Base-by-base conservation (phyloP, 2,888 invertebrate species). In the Caenorhabditis sp. region DNA sequence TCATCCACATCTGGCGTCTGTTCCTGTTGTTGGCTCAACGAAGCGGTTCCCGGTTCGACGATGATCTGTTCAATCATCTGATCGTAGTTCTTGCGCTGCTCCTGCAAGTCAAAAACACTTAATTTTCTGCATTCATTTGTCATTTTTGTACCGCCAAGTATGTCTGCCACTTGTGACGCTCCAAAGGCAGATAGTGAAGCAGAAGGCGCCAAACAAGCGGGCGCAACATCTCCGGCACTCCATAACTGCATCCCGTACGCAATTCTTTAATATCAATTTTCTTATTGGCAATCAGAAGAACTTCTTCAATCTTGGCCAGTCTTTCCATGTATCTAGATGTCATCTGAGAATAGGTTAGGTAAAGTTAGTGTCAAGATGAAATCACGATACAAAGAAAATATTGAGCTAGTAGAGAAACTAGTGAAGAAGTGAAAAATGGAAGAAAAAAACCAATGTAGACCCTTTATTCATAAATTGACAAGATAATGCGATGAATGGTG, bases 201-300 rank as follows among this genome's bases (percentile, higher is more conserved):
- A 91, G 87, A 20, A 91, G 85, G n/a, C 91, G 80, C 91, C 91
- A 91, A 20, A 87, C 88, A 3, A 91, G 58, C 3, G 91, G 90
- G 1, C 91, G 80, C 5, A 90, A 78, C 9, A 64, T 55, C 35
- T 90, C 90, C 2, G 90, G 90, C 13, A 90, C 85, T 35, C 90
- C 89, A 58, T 87, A 88, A 47, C 85, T 85, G 56, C 87, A 88
- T 15, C 83, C 82, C 5, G 79, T 81, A 20, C 85, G 68, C 70
- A 88, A 62, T 58, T 87, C 85, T 13, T 82, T 72, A 67, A 87
- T 82, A 71, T 87, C 84, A 35, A 88, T 87, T 18, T 82, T 78
- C 51, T 83, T 82, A 60, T 85, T 84, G 50, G 89, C 87, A 6
- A 90, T 88, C 47, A 90, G 82, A 56, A 90, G 72, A n/a, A 90